These are phyloP conservation scores for Blennius ocellaris DNA, from an alignment of 2,113 vertebrate species.

Conservation along the genomic window DNA sequence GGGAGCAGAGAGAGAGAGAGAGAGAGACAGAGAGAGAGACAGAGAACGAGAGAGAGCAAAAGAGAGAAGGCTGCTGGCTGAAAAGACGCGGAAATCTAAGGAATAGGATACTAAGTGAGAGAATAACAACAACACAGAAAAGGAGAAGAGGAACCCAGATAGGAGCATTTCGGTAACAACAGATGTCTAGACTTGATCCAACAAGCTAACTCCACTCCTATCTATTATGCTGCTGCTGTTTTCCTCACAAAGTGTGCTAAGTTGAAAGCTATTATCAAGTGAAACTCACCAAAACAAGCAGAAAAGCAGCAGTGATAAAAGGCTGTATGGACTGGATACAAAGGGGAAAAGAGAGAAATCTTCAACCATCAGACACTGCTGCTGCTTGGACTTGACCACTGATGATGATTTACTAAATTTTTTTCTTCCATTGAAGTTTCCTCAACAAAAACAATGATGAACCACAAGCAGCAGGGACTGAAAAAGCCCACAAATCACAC, in stretches of 20 bases:
- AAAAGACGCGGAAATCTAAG: constrained; percentile 26
- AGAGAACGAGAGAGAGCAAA: constrained; percentile 37
- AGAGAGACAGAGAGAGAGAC: constrained; percentile 1
- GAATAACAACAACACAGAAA: constrained; percentile 34
- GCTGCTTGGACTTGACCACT: constrained; percentile 4
- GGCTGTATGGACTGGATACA: constrained; percentile 38
- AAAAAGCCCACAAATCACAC: too few relatives aligned
- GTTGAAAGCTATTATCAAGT: constrained; percentile 57
- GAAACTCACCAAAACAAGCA: constrained; percentile 49
- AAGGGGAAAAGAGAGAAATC: constrained; percentile 52
- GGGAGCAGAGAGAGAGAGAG: constrained; percentile 21
- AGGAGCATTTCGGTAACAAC: constrained; percentile 37
- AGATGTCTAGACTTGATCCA: constrained; percentile 57
- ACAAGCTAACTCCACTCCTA: constrained; percentile 27
- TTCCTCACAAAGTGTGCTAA: constrained; percentile 42
- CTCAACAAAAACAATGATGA: too few relatives aligned
- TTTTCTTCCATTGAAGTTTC: neutral
- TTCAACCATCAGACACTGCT: constrained; percentile 35
- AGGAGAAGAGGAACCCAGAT: constrained; percentile 26
- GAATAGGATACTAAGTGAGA: constrained; percentile 16
- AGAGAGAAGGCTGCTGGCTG: neutral
- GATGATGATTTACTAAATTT: constrained; percentile 16
- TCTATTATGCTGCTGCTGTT: constrained; percentile 38
- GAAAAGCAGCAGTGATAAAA: constrained; percentile 43
- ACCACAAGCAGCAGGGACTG: too few relatives aligned